These are phyloP conservation scores for Trematomus loennbergii DNA, from an alignment of 2,113 vertebrate genomes.

Conservation along the genomic window DNA sequence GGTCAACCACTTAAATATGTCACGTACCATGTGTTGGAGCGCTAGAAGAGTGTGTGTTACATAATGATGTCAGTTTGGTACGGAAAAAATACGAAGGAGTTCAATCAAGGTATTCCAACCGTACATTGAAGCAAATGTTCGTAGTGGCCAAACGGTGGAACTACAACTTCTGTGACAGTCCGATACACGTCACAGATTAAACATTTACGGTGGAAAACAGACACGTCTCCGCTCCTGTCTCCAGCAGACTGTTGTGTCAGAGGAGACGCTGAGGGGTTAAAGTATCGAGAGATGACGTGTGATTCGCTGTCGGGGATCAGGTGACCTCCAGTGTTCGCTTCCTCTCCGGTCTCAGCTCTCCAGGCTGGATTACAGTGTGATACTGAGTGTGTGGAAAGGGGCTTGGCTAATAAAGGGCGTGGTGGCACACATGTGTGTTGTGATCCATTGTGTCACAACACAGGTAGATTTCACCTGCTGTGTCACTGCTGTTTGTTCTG, in stretches of 20 bases:
- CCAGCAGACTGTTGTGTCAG: constrained; percentile 10
- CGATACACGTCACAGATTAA: constrained; percentile 14
- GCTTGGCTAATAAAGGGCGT: neutral
- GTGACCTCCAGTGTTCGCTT: neutral
- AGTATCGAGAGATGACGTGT: neutral
- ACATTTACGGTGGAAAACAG: constrained; percentile 8
- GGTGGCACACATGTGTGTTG: neutral
- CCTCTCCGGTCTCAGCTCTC: neutral
- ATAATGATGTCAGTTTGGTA: too few relatives aligned
- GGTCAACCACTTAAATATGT: too few relatives aligned
- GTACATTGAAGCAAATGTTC: too few relatives aligned
- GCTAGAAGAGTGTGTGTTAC: too few relatives aligned
- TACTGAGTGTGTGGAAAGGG: neutral
- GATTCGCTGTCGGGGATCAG: constrained; percentile 13
- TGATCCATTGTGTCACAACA: neutral
- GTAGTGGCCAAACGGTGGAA: too few relatives aligned
- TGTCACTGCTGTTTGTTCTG: neutral
- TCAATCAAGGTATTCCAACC: too few relatives aligned
- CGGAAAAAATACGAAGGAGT: too few relatives aligned
- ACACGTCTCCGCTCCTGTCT: neutral
- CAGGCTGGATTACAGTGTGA: neutral
- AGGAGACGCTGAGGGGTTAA: neutral
- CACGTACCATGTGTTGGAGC: too few relatives aligned
- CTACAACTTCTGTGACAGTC: too few relatives aligned
- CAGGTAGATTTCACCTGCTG: constrained; percentile 13